Evolutionary conservation across 2,888 invertebrate genomes (phyloP), one percentile per base, ranked within the genome.

Genomic region (Sarcophaga rosellei): DNA sequence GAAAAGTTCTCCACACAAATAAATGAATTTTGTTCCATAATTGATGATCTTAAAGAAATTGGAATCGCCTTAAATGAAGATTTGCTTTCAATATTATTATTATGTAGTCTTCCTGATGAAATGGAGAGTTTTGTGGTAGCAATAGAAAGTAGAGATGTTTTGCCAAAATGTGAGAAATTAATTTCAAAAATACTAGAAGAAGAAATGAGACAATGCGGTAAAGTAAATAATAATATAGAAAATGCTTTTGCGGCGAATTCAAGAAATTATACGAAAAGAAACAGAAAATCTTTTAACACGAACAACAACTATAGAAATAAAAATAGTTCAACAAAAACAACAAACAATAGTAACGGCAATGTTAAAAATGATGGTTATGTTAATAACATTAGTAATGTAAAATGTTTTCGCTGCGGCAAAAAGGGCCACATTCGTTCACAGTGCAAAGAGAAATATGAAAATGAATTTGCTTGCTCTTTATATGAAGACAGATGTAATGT

Each of bases 41-140:
- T 86, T 21, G 86, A 86, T 61, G 77, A 78, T 0, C 53, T 84
- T n/a, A 81, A 86, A 63, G 69, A 81, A 69, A 80, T 86, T 20
- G 73, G 35, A 45, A 78, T 81, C 21, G 21, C 1, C 0, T 35
- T 82, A 23, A 72, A 81, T 20, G 73, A 82, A 3, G 82, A 85
- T 75, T 81, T 87, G 21, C 15, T 85, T 5, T 76, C 65, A 3
- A 61, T 87, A 25, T 70, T 87, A 47, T 75, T 87, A n/a, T 59
- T 87, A 20, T 85, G 87, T 45, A 72, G 72, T n/a, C 72, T 85
- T 69, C 70, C 80, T 8, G 75, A 77, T 8, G 80, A 84, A 72
- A 81, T 85, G 77, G 85, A 81, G 47, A 81, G 62, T 78, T 81
- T 85, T 59, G 74, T 85, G 2, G 79, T 85, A 6, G 81, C 85